Conservation (phyloP, 2,113 vertebrate species). For the Nanorana parkeri region DNA sequence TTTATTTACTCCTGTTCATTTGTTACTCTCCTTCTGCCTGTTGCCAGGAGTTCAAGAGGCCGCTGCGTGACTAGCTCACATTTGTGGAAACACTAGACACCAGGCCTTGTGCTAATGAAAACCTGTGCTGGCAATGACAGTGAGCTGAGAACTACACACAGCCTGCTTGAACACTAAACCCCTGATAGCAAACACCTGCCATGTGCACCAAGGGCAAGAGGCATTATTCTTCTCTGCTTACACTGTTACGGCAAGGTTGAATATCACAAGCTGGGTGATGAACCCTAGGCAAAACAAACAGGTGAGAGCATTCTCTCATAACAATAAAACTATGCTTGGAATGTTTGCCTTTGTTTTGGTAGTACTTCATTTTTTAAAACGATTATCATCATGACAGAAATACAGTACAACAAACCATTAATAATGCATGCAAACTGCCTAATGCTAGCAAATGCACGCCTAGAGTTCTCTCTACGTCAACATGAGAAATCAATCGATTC, state of each 20-base stretch:
- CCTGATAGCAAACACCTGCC: slow-evolving; percentile 45
- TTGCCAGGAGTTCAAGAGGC: slow-evolving; percentile 60
- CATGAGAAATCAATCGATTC: too few relatives aligned
- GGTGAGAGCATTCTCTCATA: neutral
- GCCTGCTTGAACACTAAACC: slow-evolving; percentile 15
- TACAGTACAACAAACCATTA: too few relatives aligned
- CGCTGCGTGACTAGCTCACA: slow-evolving; percentile 60
- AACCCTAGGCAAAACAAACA: slow-evolving; percentile 35
- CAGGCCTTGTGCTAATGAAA: slow-evolving; percentile 48
- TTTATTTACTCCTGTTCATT: slow-evolving; percentile 47
- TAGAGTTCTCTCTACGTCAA: too few relatives aligned
- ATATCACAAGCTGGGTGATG: slow-evolving; percentile 2
- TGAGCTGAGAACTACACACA: slow-evolving; percentile 28
- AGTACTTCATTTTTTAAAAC: too few relatives aligned
- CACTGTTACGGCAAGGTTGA: slow-evolving; percentile 13
- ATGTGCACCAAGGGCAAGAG: slow-evolving; percentile 10
- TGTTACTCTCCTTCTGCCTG: slow-evolving; percentile 34
- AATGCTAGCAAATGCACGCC: too few relatives aligned
- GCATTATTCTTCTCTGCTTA: slow-evolving; percentile 25
- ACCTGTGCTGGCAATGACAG: slow-evolving; percentile 42
- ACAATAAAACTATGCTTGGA: neutral
- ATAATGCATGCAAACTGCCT: too few relatives aligned
- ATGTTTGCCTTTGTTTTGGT: neutral
- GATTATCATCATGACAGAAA: too few relatives aligned
- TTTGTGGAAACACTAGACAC: slow-evolving; percentile 60